Evolutionary conservation across 2,113 vertebrate species (phyloP), one percentile per base, ranked within the genome.

Genomic region (Phrynocephalus versicolor): DNA sequence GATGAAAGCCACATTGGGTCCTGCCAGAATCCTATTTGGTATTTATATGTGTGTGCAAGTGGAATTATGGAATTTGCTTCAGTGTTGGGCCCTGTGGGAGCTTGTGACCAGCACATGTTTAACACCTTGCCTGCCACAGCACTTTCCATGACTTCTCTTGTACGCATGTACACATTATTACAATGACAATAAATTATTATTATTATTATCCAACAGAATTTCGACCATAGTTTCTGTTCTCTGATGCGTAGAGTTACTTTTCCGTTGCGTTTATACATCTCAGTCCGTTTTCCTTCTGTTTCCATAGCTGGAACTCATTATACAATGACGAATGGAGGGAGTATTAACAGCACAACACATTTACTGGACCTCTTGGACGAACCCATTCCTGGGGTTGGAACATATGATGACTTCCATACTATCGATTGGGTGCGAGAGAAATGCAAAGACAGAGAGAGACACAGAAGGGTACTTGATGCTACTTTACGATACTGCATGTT

Each of bases 401-500:
- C 99, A 18, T 99, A 99, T 0, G 99, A 99, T 91, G 99, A 99
- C 94, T 99, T 99, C 96, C 99, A 99, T 94, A 99, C 99, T 90
- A 99, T 99, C 81, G 99, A 99, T 85, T 99, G 99, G 99, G 98
- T 99, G 85, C 95, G 99, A 27, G 99, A 99, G 93, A 99, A 99
- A 86, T 99, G 98, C 96, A 99, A 99, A 93, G 99, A 99, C 94
- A 96, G 98, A 69, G 99, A 99, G 93, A 96, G 99, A 65, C 99
- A 99, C 55, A 96, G 99, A 90, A 97, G 98, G 97, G 99, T 99
- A 97, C 69, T 91, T 91, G 71, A 92, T 65, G 91, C 86, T 35
- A 87, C 39, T 83, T 79, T 55, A 37, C 21, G 33, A 9, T 70
- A 33, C 69, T 85, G 13, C 35, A 35, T 73, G 78, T 84, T 64